Evolutionary conservation across 1,140 invertebrate genomes (phyloP).

Genomic region (Streblospio benedicti): DNA sequence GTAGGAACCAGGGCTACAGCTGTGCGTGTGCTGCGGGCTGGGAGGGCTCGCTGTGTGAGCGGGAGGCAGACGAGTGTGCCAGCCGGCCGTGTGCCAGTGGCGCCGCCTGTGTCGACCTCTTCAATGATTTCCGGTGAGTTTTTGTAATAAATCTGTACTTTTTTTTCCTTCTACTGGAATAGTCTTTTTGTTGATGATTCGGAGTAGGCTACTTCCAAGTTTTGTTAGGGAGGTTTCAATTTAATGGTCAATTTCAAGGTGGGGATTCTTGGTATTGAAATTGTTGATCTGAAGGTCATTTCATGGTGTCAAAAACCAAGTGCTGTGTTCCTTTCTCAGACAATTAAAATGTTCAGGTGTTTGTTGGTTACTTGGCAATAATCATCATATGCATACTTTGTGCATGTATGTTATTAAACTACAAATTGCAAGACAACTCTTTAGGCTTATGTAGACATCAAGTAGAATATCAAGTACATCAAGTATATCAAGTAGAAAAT

Average conservation of each 20-base stretch:
- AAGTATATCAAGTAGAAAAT: no score
- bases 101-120: slow-evolving; percentile 11
- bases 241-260: slow-evolving; percentile 57
- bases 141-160: background rate
- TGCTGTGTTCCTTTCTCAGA: no score
- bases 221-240: slow-evolving; percentile 71
- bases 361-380: no score
- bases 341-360: no score
- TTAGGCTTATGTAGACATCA: background rate
- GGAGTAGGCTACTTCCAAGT: no score
- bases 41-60: slow-evolving; percentile 35
- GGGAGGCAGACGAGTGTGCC: slow-evolving; percentile 4
- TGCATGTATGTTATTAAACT: no score
- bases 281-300: slow-evolving; percentile 82
- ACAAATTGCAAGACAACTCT: background rate
- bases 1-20: no score
- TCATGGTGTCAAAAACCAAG: no score
- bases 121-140: slow-evolving; percentile 5
- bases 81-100: slow-evolving; percentile 17
- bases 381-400: no score
- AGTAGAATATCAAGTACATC: no score
- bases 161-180: slow-evolving; percentile 53
- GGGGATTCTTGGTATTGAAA: slow-evolving; percentile 78
- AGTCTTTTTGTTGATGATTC: no score
- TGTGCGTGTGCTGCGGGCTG: slow-evolving; percentile 57